These are phyloP conservation scores for Drosophila bocki DNA, from an alignment of 1,140 invertebrate genomes.

Conservation along the genomic window DNA sequence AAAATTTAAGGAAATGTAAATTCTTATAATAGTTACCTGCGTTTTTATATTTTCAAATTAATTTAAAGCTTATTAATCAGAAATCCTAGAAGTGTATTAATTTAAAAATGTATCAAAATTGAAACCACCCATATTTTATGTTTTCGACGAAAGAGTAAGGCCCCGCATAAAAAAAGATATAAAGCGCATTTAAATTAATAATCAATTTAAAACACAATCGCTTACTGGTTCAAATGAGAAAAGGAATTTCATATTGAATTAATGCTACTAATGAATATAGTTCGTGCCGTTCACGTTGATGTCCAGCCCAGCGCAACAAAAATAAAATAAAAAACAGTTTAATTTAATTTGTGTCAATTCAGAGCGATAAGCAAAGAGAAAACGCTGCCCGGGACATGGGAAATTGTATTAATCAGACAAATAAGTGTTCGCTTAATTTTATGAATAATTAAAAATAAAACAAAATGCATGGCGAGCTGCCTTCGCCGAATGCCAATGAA, in stretches of 20 bases:
- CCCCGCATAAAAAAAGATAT: slow-evolving; percentile 11
- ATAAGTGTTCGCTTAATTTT: slow-evolving; percentile 38
- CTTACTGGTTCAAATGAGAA: slow-evolving; percentile 42
- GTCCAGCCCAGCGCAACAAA: not conserved
- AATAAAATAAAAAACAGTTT: slow-evolving; percentile 46
- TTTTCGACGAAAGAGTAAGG: slow-evolving; percentile 1
- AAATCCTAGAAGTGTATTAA: too few species aligned
- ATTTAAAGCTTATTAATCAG: not conserved
- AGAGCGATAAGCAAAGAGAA: slow-evolving; percentile 10
- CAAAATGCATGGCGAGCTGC: slow-evolving; percentile 15
- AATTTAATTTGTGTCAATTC: slow-evolving; percentile 73
- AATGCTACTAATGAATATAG: slow-evolving; percentile 71
- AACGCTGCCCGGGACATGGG: slow-evolving; percentile 29
- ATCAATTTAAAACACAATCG: slow-evolving; percentile 68
- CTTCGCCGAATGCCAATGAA: slow-evolving; percentile 18
- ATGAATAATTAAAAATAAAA: slow-evolving; percentile 46
- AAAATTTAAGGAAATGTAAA: not conserved
- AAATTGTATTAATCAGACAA: slow-evolving; percentile 64
- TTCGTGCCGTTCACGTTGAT: slow-evolving; percentile 24
- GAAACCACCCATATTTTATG: not conserved
- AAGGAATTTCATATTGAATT: slow-evolving; percentile 65
- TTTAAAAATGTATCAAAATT: too few species aligned
- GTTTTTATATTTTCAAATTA: not conserved
- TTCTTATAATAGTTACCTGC: too few species aligned
- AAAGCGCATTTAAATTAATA: slow-evolving; percentile 75